Evolutionary conservation across 2,888 invertebrate species (phyloP).

Genomic region (Chaetoderma sp.): DNA sequence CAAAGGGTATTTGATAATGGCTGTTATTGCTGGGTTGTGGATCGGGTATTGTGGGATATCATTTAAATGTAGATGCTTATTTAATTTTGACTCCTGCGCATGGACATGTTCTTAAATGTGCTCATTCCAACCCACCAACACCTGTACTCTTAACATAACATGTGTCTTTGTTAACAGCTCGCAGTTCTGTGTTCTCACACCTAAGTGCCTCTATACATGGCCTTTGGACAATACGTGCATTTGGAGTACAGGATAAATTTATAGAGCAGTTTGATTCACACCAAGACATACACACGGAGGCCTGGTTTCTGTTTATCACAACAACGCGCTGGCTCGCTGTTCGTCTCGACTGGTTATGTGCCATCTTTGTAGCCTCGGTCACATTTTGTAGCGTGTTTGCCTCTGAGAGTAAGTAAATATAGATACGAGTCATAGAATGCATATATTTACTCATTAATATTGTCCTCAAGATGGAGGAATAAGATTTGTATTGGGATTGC

Average conservation of each 20-base stretch:
- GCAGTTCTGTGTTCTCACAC: conserved; percentile 96
- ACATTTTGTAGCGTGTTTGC: conserved; percentile 86
- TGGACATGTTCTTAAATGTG: too few relatives aligned
- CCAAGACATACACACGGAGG: conserved; percentile 83
- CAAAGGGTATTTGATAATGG: too few relatives aligned
- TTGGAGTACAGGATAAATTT: conserved; percentile 83
- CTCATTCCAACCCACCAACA: too few relatives aligned
- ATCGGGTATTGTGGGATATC: too few relatives aligned
- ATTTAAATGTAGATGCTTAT: too few relatives aligned
- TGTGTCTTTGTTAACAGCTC: too few relatives aligned
- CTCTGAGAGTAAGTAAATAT: conserved; percentile 69
- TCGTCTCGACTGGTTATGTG: conserved; percentile 90
- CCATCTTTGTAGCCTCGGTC: conserved; percentile 86
- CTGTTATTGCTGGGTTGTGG: too few relatives aligned
- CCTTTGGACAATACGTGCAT: conserved; percentile 90
- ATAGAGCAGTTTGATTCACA: conserved; percentile 71
- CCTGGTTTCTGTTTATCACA: conserved; percentile 91
- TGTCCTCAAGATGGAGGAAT: not conserved
- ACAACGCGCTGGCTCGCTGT: conserved; percentile 94
- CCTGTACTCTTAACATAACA: too few relatives aligned
- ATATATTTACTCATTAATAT: not conserved
- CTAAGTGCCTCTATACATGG: conserved; percentile 90
- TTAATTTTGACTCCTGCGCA: too few relatives aligned
- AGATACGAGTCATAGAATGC: not conserved
- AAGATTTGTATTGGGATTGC: too few relatives aligned